Base-by-base conservation (phyloP, 2,888 invertebrate species). In the Leptopilina drosophilae region DNA sequence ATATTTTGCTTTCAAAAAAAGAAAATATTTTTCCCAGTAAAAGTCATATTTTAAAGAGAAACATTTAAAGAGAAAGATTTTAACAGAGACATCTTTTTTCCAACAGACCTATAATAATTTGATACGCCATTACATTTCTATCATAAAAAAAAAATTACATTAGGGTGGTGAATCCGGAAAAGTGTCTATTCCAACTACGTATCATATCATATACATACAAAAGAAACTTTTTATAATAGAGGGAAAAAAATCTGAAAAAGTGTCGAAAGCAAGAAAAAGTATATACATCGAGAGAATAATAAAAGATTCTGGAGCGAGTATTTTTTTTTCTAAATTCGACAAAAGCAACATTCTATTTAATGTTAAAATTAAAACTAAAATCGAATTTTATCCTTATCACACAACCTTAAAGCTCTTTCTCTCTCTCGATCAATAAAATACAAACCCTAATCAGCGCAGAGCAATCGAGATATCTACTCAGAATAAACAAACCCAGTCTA, bases 371-470 rank as follows among this genome's bases (percentile, higher is more conserved):
- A 62, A 42, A 42, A 62, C 62, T 62, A 9, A 20, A 62, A 20
- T 62, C 20, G 15, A 62, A 62, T 62, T 62, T n/a, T 42, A 66
- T 42, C 42, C 42, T 66, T 46, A 66, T 66, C 42, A 66, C 33
- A 33, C 42, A 66, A 42, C 5, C 40, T 66, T 66, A 66, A 66
- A 66, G 42, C 42, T 42, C 33, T 33, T 20, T 20, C 33, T 33
- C 33, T 33, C 66, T 66, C 1, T 8, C 66, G 42, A 66, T 66
- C 42, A 66, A 66, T 66, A 66, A 66, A 66, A 42, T 66, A 42
- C 66, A 8, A 66, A 66, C 42, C 66, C 42, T 40, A 66, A 66
- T 66, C 66, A 66, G 66, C 66, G 42, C 42, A 66, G 42, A 42
- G n/a, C 40, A 40, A 66, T 66, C 40, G 42, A 40, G 66, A 66